phyloP scores from a whole-genome alignment of 2,113 vertebrate genomes.

The Mastomys coucha region DNA sequence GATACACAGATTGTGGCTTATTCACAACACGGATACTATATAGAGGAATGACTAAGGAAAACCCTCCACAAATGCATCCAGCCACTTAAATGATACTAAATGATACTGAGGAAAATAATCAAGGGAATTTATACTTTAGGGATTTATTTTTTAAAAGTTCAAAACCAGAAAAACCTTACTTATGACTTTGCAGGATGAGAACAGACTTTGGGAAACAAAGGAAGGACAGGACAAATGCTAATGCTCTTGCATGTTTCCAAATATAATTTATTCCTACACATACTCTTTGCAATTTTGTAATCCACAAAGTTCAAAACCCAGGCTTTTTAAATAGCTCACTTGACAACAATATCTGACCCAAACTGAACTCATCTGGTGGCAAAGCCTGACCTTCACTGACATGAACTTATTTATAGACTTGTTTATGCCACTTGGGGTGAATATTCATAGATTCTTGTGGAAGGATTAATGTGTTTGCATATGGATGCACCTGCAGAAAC shows the following conservation, averaged over 20 bases:
- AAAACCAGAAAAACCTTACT: not conserved
- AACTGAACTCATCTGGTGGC: constrained; percentile 24
- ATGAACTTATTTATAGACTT: constrained; percentile 63
- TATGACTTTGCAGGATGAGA: not conserved
- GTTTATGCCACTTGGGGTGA: constrained; percentile 27
- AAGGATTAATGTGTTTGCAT: constrained; percentile 14
- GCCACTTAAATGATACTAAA: not conserved
- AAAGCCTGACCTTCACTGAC: constrained; percentile 58
- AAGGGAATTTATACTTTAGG: not conserved
- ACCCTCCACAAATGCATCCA: not conserved
- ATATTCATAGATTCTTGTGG: constrained; percentile 37
- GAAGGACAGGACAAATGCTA: not conserved
- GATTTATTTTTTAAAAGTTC: constrained; percentile 21
- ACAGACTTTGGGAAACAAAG: not conserved
- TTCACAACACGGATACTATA: not conserved
- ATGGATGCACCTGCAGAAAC: not conserved
- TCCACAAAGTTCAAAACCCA: constrained; percentile 41
- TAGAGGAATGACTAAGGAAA: not conserved
- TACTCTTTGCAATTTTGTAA: not conserved
- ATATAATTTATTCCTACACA: constrained; percentile 24
- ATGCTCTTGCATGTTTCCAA: constrained; percentile 29
- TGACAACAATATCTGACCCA: constrained; percentile 30
- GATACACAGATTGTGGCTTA: not conserved
- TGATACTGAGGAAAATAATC: not conserved
- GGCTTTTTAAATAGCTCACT: not conserved